Conservation (phyloP, 2,888 invertebrate species). For the Drosophila flavopinicola region DNA sequence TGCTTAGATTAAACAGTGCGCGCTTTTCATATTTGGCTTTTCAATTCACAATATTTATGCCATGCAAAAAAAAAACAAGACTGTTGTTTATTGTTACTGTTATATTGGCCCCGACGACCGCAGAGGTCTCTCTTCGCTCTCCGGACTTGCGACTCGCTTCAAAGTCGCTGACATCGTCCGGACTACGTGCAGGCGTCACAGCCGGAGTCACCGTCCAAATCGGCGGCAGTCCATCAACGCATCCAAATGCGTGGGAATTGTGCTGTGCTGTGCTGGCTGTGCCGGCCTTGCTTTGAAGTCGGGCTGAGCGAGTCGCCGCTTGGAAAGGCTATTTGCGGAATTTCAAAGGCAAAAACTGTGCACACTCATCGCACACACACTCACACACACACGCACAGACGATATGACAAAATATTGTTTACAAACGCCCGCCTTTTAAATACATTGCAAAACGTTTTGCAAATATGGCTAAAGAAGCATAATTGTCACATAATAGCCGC, state of each 20-base stretch:
- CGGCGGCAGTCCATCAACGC: slow-evolving; percentile 63
- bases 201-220: slow-evolving; percentile 4
- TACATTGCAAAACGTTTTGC: slow-evolving; percentile 14
- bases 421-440: neutral
- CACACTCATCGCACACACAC: slow-evolving; percentile 16
- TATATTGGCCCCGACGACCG: slow-evolving; percentile 32
- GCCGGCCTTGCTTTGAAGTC: slow-evolving; percentile 64
- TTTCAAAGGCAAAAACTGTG: slow-evolving; percentile 48
- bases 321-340: slow-evolving; percentile 58
- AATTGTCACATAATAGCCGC: slow-evolving; percentile 52
- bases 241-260: slow-evolving; percentile 61
- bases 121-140: slow-evolving; percentile 21
- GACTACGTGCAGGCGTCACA: slow-evolving; percentile 24
- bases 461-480: slow-evolving; percentile 54
- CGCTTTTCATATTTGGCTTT: slow-evolving; percentile 64
- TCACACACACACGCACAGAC: neutral
- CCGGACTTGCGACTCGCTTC: slow-evolving; percentile 38
- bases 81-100: slow-evolving; percentile 42
- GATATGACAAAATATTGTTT: neutral
- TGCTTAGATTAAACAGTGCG: slow-evolving; percentile 38
- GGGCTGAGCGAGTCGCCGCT: slow-evolving; percentile 2
- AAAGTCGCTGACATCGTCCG: slow-evolving; percentile 27
- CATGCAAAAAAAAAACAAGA: slow-evolving; percentile 33
- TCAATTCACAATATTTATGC: slow-evolving; percentile 66
- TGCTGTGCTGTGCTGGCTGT: no score